phyloP scores from a whole-genome alignment of 2,797 vertebrate genomes.

The Parambassis ranga region DNA sequence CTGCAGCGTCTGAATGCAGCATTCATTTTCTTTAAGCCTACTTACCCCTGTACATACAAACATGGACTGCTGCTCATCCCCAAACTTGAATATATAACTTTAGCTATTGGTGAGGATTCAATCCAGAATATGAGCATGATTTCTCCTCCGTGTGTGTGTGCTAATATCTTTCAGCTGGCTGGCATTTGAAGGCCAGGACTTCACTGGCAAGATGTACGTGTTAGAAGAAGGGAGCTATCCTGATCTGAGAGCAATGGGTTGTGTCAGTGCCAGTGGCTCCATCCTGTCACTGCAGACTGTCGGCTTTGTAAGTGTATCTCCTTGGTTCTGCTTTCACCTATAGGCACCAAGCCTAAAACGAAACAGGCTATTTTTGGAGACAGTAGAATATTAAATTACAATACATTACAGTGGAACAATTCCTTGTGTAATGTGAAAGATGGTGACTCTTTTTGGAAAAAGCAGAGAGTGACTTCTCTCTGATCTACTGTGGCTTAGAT shows the following conservation, averaged over 20 bases:
- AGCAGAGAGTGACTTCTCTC: no score
- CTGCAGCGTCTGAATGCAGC: background rate
- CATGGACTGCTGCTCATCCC: background rate
- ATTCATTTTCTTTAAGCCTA: background rate
- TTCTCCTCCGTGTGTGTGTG: background rate
- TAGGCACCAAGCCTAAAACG: no score
- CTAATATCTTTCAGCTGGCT: slow-evolving; percentile 81
- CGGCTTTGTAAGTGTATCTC: slow-evolving; percentile 84
- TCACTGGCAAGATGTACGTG: slow-evolving; percentile 86
- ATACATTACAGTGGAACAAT: no score
- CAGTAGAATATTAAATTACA: no score
- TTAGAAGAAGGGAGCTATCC: slow-evolving; percentile 91
- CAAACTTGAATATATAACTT: background rate
- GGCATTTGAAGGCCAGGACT: slow-evolving; percentile 85
- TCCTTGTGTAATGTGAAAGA: background rate
- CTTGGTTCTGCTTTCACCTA: background rate
- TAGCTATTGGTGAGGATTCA: no score
- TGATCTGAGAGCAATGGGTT: slow-evolving; percentile 87
- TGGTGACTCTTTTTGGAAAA: no score
- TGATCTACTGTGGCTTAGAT: background rate
- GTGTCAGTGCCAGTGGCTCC: slow-evolving; percentile 62
- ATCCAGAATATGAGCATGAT: background rate
- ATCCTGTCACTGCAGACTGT: slow-evolving; percentile 85
- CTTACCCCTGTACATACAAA: background rate
- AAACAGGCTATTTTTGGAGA: no score